These are phyloP conservation scores for Athetis lepigone DNA, from an alignment of 2,888 invertebrate genomes.

Conservation along the genomic window DNA sequence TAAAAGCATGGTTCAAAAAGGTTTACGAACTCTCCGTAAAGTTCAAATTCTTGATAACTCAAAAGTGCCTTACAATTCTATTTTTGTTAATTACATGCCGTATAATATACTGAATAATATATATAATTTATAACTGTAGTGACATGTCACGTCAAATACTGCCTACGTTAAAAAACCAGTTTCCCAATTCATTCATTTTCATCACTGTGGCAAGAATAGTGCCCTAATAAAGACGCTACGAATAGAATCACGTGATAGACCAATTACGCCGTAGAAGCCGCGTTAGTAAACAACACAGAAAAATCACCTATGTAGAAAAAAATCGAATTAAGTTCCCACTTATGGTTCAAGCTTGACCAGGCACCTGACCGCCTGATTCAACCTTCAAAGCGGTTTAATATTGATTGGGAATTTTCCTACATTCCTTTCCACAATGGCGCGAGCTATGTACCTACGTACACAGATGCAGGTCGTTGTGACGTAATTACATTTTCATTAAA, in stretches of 20 bases:
- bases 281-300: background rate
- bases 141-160: too few species aligned
- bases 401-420: slow-evolving; percentile 40
- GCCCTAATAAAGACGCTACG: background rate
- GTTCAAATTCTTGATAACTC: background rate
- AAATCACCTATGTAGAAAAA: background rate
- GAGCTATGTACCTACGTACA: slow-evolving; percentile 14
- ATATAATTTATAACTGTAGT: too few species aligned
- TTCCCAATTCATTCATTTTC: background rate
- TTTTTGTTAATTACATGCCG: too few species aligned
- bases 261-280: background rate
- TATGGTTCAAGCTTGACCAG: slow-evolving; percentile 1
- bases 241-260: background rate
- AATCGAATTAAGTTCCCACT: background rate
- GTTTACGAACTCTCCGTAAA: too few species aligned
- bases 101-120: too few species aligned
- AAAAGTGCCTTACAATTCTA: background rate
- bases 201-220: background rate
- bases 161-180: background rate
- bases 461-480: slow-evolving; percentile 44
- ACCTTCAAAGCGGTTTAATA: slow-evolving; percentile 42
- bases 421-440: slow-evolving; percentile 30
- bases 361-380: slow-evolving; percentile 9
- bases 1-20: background rate
- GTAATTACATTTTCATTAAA: slow-evolving; percentile 52